Percentiles rank a stretch among this genome's conserved stretches.
phyloP scores from a whole-genome alignment of 2,797 vertebrate species.

The Miichthys miiuy region DNA sequence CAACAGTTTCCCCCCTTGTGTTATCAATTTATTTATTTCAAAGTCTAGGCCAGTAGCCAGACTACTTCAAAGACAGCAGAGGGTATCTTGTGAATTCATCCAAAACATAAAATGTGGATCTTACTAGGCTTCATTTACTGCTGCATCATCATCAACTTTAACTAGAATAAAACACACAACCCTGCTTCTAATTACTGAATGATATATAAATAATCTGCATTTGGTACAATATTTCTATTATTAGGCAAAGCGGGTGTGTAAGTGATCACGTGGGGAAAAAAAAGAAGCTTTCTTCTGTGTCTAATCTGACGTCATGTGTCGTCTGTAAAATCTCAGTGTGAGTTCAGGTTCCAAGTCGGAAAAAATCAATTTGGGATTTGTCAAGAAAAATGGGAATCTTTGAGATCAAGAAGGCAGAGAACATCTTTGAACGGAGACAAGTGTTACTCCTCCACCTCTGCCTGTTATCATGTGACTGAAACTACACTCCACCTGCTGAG shows the following conservation, averaged over 20 bases:
- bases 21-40: conserved; percentile 59
- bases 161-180: conserved; percentile 18
- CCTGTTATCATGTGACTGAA: background rate
- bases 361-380: background rate
- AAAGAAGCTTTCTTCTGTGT: background rate
- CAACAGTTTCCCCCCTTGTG: conserved; percentile 16
- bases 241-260: background rate
- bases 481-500: background rate
- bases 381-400: background rate
- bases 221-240: conserved; percentile 12
- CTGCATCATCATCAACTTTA: conserved; percentile 50
- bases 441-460: background rate
- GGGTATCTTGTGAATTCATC: conserved; percentile 54
- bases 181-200: conserved; percentile 46
- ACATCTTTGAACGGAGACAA: background rate
- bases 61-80: conserved; percentile 65
- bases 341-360: background rate
- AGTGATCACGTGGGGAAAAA: background rate
- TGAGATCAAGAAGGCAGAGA: background rate
- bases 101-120: conserved; percentile 43
- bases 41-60: conserved; percentile 50
- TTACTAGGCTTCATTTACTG: conserved; percentile 35
- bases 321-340: background rate
- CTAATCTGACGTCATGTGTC: background rate
- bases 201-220: conserved; percentile 39